Percentiles rank a stretch among this genome's conserved stretches.
phyloP scores from a whole-genome alignment of 2,888 invertebrate genomes.

The Hemithea aestivaria region DNA sequence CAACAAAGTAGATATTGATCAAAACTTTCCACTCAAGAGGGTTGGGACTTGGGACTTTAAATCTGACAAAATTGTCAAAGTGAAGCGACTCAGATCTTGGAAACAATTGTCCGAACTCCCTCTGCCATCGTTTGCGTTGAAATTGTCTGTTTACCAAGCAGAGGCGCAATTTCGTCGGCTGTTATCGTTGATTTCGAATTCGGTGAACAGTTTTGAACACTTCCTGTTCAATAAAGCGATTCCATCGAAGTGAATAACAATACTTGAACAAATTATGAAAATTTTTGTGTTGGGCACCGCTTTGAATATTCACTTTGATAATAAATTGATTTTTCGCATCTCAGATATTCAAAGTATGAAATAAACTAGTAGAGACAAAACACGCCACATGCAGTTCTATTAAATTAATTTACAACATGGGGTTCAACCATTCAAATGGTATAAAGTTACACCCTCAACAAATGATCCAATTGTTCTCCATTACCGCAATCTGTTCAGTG shows the following conservation, averaged over 20 bases:
- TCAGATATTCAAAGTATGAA: no score
- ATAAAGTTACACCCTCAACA: background rate
- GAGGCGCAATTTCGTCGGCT: slow-evolving; percentile 30
- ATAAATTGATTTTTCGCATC: no score
- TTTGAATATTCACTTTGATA: no score
- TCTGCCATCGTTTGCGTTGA: slow-evolving; percentile 30
- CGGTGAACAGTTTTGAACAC: background rate
- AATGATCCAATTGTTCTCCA: slow-evolving; percentile 1
- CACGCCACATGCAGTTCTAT: no score
- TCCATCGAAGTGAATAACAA: no score
- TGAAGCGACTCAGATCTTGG: slow-evolving; percentile 27
- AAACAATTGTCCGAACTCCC: slow-evolving; percentile 38
- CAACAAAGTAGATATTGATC: slow-evolving; percentile 11
- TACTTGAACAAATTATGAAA: no score
- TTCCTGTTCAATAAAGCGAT: background rate
- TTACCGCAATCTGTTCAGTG: slow-evolving; percentile 1
- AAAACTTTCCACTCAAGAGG: slow-evolving; percentile 16
- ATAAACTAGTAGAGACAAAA: no score
- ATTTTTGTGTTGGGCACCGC: no score
- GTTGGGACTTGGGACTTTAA: slow-evolving; percentile 15
- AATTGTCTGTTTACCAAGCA: slow-evolving; percentile 34
- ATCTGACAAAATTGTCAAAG: slow-evolving; percentile 26
- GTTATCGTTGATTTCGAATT: slow-evolving; percentile 17
- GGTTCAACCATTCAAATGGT: background rate
- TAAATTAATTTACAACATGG: no score